A percentile compares a stretch with the other conserved stretches of the same genome.
These are phyloP conservation scores for Octodonta nipae DNA, from an alignment of 2,888 invertebrate species.

Conservation along the genomic window DNA sequence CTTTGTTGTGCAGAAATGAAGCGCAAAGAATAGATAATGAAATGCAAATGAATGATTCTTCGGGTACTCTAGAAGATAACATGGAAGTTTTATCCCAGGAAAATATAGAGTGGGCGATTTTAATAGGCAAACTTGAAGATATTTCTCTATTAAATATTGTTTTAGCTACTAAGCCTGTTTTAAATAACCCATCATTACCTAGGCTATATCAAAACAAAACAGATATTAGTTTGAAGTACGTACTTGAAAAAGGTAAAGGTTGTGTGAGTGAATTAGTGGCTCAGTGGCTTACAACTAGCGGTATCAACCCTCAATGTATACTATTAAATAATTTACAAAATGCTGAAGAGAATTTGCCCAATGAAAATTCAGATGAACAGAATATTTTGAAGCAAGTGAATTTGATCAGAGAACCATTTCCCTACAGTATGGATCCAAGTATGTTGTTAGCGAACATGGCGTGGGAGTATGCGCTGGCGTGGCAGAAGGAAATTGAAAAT, in stretches of 20 bases:
- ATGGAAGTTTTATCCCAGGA: conserved; percentile 61
- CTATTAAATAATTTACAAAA: conserved; percentile 38
- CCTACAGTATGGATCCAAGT: conserved; percentile 68
- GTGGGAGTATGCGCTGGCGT: conserved; percentile 81
- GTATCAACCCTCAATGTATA: conserved; percentile 52
- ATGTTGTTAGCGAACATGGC: conserved; percentile 72
- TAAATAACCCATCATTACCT: conserved; percentile 34
- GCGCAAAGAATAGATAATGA: conserved; percentile 41
- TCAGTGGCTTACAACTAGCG: conserved; percentile 68
- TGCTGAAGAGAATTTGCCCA: conserved; percentile 13
- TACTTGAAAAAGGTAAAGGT: conserved; percentile 54
- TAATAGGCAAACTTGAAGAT: conserved; percentile 82
- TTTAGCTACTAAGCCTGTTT: conserved; percentile 39
- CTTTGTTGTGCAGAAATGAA: conserved; percentile 69
- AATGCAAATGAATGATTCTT: conserved; percentile 26
- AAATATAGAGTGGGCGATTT: conserved; percentile 71
- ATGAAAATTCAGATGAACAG: conserved; percentile 3
- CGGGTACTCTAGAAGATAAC: conserved; percentile 28
- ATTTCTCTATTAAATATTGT: conserved; percentile 66
- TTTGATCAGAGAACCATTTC: conserved; percentile 63
- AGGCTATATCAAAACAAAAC: conserved; percentile 43
- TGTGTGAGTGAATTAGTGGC: conserved; percentile 81
- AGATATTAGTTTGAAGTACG: conserved; percentile 52
- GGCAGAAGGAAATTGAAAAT: conserved; percentile 65
- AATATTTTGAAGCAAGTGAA: conserved; percentile 49